Percentiles rank a stretch among this genome's conserved stretches.
These are phyloP conservation scores for Rhopalosiphum padi DNA, from an alignment of 1,140 invertebrate species.

Conservation along the genomic window DNA sequence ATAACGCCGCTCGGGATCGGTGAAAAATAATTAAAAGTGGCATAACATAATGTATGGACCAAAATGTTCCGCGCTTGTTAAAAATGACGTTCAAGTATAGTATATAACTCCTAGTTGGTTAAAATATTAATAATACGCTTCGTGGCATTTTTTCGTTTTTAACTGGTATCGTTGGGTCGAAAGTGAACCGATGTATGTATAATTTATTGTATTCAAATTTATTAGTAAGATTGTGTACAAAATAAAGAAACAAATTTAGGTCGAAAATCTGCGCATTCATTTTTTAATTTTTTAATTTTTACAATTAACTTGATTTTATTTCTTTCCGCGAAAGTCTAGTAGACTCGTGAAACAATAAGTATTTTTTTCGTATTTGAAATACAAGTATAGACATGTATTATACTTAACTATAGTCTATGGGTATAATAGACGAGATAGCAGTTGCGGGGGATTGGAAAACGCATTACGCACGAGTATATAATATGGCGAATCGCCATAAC, in stretches of 20 bases:
- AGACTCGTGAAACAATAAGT: too few relatives aligned
- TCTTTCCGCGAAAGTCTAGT: too few relatives aligned
- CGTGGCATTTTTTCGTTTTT: not conserved
- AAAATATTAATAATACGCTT: not conserved
- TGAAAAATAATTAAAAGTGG: not conserved
- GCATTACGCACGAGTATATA: not conserved
- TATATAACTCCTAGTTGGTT: not conserved
- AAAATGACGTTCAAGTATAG: not conserved
- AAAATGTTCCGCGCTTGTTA: not conserved
- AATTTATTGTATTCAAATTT: not conserved
- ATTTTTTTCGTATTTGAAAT: too few relatives aligned
- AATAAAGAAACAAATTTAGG: not conserved
- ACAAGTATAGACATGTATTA: too few relatives aligned
- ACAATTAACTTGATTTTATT: too few relatives aligned
- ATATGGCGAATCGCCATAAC: not conserved
- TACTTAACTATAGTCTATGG: too few relatives aligned
- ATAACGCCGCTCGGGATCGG: not conserved
- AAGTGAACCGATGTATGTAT: not conserved
- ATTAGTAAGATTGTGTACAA: not conserved
- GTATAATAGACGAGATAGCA: too few relatives aligned
- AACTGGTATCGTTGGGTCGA: not conserved
- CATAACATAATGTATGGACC: not conserved
- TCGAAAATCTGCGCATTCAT: not conserved
- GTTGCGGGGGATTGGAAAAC: not conserved
- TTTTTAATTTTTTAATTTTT: too few relatives aligned